Evolutionary conservation across 2,797 vertebrate genomes (phyloP).

Genomic region (Tragopan temminckii): DNA sequence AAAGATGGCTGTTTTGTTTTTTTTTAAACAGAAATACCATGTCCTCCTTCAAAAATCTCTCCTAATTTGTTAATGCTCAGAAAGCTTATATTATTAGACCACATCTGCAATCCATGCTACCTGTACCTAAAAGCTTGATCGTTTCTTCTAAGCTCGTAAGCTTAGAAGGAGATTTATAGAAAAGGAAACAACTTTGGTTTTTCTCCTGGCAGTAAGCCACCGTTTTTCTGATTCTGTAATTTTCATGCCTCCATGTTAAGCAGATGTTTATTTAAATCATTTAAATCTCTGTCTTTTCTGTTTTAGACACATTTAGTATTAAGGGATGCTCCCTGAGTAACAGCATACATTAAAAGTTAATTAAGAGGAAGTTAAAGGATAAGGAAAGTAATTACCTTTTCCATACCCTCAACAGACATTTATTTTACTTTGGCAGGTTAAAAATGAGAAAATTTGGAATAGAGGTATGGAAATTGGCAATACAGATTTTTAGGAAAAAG

Average conservation of each 20-base stretch:
- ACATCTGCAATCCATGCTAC: background rate
- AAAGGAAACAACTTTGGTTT: background rate
- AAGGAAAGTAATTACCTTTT: constrained; percentile 73
- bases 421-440: constrained; percentile 71
- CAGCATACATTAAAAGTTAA: constrained; percentile 82
- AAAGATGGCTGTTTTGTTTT: background rate
- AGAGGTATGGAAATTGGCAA: constrained; percentile 41
- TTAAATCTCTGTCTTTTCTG: constrained; percentile 76
- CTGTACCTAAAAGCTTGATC: background rate
- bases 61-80: background rate
- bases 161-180: background rate
- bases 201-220: constrained; percentile 61
- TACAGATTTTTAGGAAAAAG: constrained; percentile 43
- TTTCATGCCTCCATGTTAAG: constrained; percentile 62
- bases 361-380: constrained; percentile 77
- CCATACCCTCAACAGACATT: constrained; percentile 25
- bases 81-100: background rate
- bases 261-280: constrained; percentile 84
- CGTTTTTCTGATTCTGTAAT: constrained; percentile 54
- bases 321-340: constrained; percentile 71
- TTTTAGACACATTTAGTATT: constrained; percentile 76
- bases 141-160: constrained; percentile 11
- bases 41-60: background rate
- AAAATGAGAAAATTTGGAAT: constrained; percentile 54
- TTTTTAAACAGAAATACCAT: background rate